Evolutionary conservation across 2,113 vertebrate genomes (phyloP), one percentile per base, ranked within the genome.

Genomic region (Todiramphus chloris): DNA sequence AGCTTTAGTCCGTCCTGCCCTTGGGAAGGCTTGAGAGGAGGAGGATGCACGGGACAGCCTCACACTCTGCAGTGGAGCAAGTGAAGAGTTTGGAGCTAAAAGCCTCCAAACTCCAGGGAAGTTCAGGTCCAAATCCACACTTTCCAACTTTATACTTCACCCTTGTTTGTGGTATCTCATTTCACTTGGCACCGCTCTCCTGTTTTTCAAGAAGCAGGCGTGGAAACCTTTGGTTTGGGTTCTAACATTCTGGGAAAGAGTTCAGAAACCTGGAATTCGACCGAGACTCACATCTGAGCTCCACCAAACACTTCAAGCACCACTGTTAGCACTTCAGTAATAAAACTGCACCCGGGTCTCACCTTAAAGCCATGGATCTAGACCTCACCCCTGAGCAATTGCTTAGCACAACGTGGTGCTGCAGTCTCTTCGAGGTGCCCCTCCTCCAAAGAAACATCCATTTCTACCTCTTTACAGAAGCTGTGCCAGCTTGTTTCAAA

Each of bases 211-310:
- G 89, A 43, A 68, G 56, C 85, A 86, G 59, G 75, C 19, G 0
- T 46, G 53, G 60, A 90, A 96, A 53, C 28, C 21, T 62, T 23
- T 24, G 73, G 73, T 31, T 90, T 90, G 30, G 21, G 64, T 27
- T 56, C 67, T 44, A 15, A 41, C 51, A 20, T 68, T 78, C 92
- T 91, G 86, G 73, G 89, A 75, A 91, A 60, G 0, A 0, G 24
- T 68, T 88, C 80, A 72, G 79, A 81, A 81, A 39, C 76, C 86
- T 68, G 66, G 88, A 76, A 82, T 83, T 80, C 39, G 39, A 90
- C 43, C 4, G 9, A 82, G 56, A 33, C 48, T 87, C 9, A 2
- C 31, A 43, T 35, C 66, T 43, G 7, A 92, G 48, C 88, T 75
- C 59, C 43, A 44, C 44, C 8, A 2, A 28, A 43, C 56, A 11